These are phyloP conservation scores for Chiroxiphia lanceolata DNA, from an alignment of 2,797 vertebrate genomes.

Conservation along the genomic window DNA sequence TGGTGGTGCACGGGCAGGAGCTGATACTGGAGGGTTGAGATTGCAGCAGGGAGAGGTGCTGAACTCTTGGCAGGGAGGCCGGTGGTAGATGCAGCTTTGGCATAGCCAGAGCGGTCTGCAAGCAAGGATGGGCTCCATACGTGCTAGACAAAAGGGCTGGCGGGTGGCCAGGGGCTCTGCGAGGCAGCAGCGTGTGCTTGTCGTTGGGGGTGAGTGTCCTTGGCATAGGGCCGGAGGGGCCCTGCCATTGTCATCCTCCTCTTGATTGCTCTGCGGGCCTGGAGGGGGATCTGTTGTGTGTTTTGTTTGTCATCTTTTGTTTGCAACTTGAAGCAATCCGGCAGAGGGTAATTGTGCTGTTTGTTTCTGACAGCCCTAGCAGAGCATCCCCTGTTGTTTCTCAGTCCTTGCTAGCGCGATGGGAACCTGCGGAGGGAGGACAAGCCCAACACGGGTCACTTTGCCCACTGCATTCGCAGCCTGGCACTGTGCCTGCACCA, in stretches of 20 bases:
- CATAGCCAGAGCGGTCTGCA: background rate
- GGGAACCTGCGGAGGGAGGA: background rate
- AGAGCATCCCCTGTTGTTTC: conserved; percentile 37
- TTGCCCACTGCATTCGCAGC: rapidly evolving
- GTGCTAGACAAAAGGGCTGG: conserved; percentile 64
- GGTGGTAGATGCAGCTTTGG: background rate
- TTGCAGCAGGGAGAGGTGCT: background rate
- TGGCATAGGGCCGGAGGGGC: conserved; percentile 12
- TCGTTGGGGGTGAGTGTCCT: conserved; percentile 46
- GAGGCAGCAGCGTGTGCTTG: conserved; percentile 37
- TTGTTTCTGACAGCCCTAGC: conserved; percentile 11
- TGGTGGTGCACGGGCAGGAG: background rate
- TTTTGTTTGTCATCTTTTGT: conserved; percentile 61
- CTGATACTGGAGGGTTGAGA: background rate
- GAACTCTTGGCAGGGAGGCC: background rate
- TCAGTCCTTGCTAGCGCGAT: background rate
- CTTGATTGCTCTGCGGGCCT: background rate
- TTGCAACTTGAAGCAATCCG: conserved; percentile 44
- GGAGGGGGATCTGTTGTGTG: conserved; percentile 52
- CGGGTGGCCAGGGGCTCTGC: background rate
- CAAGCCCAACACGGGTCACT: background rate
- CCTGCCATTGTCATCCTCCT: conserved; percentile 53
- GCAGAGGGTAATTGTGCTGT: conserved; percentile 21
- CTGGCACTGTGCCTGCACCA: background rate
- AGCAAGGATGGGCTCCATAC: conserved; percentile 20